phyloP scores from a whole-genome alignment of 2,113 vertebrate genomes.

The Urocitellus parryii region DNA sequence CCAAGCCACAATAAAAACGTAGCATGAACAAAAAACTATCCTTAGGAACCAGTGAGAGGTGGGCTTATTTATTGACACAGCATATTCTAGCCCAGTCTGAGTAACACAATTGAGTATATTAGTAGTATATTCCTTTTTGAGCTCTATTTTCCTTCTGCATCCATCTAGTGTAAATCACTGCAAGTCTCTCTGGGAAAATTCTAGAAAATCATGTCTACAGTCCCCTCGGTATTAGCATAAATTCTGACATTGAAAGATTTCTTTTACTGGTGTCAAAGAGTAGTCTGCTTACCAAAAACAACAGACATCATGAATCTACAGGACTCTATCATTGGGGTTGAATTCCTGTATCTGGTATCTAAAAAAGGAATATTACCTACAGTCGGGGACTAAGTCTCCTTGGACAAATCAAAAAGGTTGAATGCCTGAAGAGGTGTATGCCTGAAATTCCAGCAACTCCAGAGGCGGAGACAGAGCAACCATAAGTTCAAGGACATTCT shows the following conservation, averaged over 20 bases:
- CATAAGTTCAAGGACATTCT: no score
- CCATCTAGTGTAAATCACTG: not conserved
- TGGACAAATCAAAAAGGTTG: not conserved
- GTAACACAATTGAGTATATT: not conserved
- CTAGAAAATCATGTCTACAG: not conserved
- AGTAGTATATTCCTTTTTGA: not conserved
- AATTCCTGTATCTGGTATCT: not conserved
- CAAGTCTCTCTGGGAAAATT: not conserved
- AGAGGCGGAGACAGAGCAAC: no score
- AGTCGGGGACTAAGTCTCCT: not conserved
- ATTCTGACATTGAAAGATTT: not conserved
- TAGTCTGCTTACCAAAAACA: not conserved
- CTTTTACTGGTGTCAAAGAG: not conserved
- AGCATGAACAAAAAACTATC: not conserved
- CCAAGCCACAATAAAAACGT: not conserved
- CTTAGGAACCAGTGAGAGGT: not conserved
- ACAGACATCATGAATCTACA: not conserved
- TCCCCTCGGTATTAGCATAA: not conserved
- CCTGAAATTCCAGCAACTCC: no score
- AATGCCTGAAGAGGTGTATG: not conserved
- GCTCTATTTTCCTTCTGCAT: not conserved
- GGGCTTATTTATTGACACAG: not conserved
- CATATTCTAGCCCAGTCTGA: not conserved
- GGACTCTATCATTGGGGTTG: not conserved
- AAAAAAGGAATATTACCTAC: not conserved